Conservation (phyloP, 2,888 invertebrate genomes). For the Acrobasis consociella region DNA sequence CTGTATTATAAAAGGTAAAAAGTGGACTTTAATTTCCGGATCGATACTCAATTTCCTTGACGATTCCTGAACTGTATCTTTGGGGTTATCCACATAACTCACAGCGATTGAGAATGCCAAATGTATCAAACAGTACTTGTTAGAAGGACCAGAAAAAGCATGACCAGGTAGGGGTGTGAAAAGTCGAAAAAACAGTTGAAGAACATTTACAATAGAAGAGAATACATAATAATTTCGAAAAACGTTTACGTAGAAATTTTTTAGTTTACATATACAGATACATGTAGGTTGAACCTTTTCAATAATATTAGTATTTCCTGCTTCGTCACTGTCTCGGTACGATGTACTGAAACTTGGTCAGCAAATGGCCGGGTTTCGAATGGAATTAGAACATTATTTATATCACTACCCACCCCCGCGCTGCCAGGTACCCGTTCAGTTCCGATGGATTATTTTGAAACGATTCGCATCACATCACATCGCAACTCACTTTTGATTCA, state of each 20-base stretch:
- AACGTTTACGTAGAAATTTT: too few species aligned
- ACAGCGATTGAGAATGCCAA: neutral
- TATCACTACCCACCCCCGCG: constrained; percentile 51
- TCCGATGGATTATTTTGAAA: constrained; percentile 31
- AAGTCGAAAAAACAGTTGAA: too few species aligned
- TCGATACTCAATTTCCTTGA: neutral
- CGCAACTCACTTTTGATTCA: neutral
- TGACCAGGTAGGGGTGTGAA: too few species aligned
- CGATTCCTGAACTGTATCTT: neutral
- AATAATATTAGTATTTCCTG: neutral
- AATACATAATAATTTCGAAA: too few species aligned
- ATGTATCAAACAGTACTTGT: neutral
- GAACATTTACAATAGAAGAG: too few species aligned
- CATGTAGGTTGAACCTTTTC: too few species aligned
- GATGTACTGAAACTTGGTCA: constrained; percentile 60
- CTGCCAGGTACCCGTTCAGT: constrained; percentile 47
- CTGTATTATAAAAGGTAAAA: neutral
- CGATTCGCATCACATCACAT: neutral
- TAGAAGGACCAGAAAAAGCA: neutral
- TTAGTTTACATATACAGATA: too few species aligned
- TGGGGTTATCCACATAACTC: neutral
- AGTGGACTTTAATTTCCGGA: neutral
- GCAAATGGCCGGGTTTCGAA: constrained; percentile 45
- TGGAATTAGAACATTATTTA: constrained; percentile 68
- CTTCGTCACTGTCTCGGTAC: constrained; percentile 39